Conservation (phyloP, 2,113 vertebrate species). For the Rhynchopsitta pachyrhyncha region DNA sequence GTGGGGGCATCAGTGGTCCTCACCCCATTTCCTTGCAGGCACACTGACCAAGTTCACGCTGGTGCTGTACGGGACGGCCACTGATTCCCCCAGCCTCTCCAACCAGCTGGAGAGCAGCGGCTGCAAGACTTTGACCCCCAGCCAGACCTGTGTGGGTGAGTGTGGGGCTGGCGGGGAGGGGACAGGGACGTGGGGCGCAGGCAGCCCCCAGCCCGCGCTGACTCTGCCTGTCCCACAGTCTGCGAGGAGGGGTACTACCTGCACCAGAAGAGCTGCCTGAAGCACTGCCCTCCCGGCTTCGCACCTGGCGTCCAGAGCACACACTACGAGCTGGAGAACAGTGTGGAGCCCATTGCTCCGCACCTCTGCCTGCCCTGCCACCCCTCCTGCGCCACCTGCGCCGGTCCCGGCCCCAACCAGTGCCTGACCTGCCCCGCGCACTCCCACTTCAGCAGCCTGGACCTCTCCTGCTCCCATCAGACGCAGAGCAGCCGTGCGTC, state of each 20-base stretch:
- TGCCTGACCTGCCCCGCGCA: conserved; percentile 91
- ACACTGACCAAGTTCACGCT: conserved; percentile 91
- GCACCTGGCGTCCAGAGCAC: conserved; percentile 78
- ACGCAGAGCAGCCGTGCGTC: conserved; percentile 92
- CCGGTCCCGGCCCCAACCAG: conserved; percentile 77
- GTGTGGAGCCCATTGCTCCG: conserved; percentile 82
- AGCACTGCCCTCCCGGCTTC: conserved; percentile 86
- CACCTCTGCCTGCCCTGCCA: conserved; percentile 91
- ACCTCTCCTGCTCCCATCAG: conserved; percentile 86
- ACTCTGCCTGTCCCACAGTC: conserved; percentile 71
- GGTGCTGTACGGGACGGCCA: conserved; percentile 88
- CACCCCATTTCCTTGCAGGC: conserved; percentile 63
- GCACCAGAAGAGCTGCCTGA: conserved; percentile 93
- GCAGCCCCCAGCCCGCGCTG: fast-evolving
- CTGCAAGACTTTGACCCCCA: conserved; percentile 91
- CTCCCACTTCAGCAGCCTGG: conserved; percentile 82
- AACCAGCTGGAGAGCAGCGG: conserved; percentile 87
- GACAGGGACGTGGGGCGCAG: fast-evolving
- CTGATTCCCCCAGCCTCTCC: conserved; percentile 77
- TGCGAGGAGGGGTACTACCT: conserved; percentile 92
- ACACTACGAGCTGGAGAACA: conserved; percentile 85
- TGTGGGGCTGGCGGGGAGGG: not conserved
- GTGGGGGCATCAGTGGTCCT: fast-evolving
- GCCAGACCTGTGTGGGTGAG: conserved; percentile 97
- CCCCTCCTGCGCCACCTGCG: conserved; percentile 87